Percentiles rank a stretch among this genome's conserved stretches.
phyloP scores from a whole-genome alignment of 2,888 invertebrate genomes.

The Thereva nobilitata region DNA sequence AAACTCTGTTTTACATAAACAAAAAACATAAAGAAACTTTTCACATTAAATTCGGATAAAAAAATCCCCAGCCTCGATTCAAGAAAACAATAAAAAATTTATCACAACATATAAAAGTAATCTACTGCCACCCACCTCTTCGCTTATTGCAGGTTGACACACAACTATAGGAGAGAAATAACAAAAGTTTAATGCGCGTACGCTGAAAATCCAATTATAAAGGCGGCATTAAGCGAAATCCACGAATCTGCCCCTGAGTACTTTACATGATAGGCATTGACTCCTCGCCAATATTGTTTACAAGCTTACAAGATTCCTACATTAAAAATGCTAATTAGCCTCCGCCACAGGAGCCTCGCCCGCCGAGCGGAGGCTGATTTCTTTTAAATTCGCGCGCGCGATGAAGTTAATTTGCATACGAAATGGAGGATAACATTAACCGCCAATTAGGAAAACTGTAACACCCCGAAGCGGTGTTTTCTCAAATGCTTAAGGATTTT shows the following conservation, averaged over 20 bases:
- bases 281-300: constrained; percentile 45
- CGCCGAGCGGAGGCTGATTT: constrained; percentile 26
- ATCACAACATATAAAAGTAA: too few relatives aligned
- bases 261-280: constrained; percentile 35
- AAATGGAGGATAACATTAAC: constrained; percentile 53
- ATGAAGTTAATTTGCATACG: constrained; percentile 41
- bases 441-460: constrained; percentile 59
- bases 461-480: constrained; percentile 43
- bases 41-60: too few relatives aligned
- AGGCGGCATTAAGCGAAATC: constrained; percentile 17
- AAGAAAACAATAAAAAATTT: too few relatives aligned
- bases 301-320: constrained; percentile 55
- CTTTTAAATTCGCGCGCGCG: constrained; percentile 38
- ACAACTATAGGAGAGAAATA: neutral
- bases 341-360: constrained; percentile 26
- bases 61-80: too few relatives aligned
- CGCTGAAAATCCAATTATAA: constrained; percentile 34
- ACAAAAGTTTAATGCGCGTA: constrained; percentile 33
- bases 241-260: constrained; percentile 11
- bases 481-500: constrained; percentile 16
- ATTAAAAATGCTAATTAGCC: constrained; percentile 58
- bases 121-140: too few relatives aligned
- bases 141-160: too few relatives aligned
- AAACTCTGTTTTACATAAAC: too few relatives aligned
- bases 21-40: too few relatives aligned